Base-by-base conservation (phyloP, 2,888 invertebrate species). In the Diplazon laetatorius region DNA sequence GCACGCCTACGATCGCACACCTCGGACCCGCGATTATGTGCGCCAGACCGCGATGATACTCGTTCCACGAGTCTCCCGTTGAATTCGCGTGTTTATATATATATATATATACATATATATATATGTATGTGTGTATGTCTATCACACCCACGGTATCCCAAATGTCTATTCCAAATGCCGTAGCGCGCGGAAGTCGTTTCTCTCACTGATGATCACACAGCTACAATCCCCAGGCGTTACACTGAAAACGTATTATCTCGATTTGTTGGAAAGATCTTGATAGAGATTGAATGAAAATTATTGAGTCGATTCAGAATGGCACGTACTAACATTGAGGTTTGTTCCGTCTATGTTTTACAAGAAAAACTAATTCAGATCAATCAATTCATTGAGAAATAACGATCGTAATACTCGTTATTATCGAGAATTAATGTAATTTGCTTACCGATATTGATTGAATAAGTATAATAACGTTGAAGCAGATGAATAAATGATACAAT, bases 111-210 rank as follows among this genome's bases (percentile, higher is more conserved):
- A n/a, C n/a, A n/a, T n/a, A n/a, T n/a, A n/a, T n/a, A 12, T 59
- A 37, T 60, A 16, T 44, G 57, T 69, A 68, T 59, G 22, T 35
- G 35, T 60, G 60, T 71, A 66, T 78, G 76, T 80, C 76, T 78
- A 80, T 80, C 76, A 80, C 80, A 73, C 80, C 76, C 76, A 78
- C 80, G 75, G 69, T 63, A 76, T 78, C 68, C 79, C 62, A 76
- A 78, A 78, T 79, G 78, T 68, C 78, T 76, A 79, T 75, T 75
- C 71, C 75, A 57, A 79, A 76, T 79, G 79, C 59, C 70, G 57
- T 25, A 39, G 63, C 60, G 72, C 76, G 70, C 76, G 79, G 76
- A 79, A 79, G 76, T 76, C 79, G 79, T 79, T 76, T 75, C 72
- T 79, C 76, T 79, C 72, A 20, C 76, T 78, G 76, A 79, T 79